phyloP scores from a whole-genome alignment of 2,888 invertebrate species.

The Heterodera filipjevi region DNA sequence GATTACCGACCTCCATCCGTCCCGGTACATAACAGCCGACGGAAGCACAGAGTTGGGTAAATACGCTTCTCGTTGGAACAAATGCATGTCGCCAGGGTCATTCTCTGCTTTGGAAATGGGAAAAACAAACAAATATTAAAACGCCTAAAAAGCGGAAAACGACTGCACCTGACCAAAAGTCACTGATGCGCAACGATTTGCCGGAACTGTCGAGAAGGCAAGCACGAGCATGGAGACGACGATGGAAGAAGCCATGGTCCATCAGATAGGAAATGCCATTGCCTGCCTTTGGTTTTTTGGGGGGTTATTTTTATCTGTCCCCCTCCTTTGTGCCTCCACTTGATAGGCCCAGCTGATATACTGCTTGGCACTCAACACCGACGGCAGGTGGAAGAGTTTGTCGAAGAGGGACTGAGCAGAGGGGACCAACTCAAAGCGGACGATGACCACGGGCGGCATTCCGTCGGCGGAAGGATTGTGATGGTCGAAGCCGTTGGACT shows the following conservation, averaged over 20 bases:
- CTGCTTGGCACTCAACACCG: conserved; percentile 17
- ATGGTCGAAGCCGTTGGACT: neutral
- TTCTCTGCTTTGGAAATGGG: neutral
- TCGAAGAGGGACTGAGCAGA: conserved; percentile 20
- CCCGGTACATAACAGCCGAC: conserved; percentile 28
- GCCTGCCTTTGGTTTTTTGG: no score
- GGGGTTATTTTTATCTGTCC: neutral
- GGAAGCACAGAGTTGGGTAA: conserved; percentile 24
- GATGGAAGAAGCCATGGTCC: conserved; percentile 26
- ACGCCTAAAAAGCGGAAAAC: neutral
- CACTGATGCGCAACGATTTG: conserved; percentile 21
- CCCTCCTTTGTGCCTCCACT: neutral
- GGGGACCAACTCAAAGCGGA: conserved; percentile 10
- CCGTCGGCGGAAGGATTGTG: neutral
- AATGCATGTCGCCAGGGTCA: conserved; percentile 23
- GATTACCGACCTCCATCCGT: conserved; percentile 25
- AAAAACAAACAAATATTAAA: neutral
- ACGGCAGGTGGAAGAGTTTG: conserved; percentile 8
- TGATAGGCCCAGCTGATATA: conserved; percentile 29
- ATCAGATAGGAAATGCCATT: conserved; percentile 26
- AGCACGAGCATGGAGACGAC: conserved; percentile 18
- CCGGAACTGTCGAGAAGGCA: conserved; percentile 24
- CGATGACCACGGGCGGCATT: neutral
- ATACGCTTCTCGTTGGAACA: conserved; percentile 21
- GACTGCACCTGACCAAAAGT: conserved; percentile 20